Percentiles rank a stretch among this genome's conserved stretches.
Conservation (phyloP, 2,888 invertebrate species). For the Pherbina coryleti region DNA sequence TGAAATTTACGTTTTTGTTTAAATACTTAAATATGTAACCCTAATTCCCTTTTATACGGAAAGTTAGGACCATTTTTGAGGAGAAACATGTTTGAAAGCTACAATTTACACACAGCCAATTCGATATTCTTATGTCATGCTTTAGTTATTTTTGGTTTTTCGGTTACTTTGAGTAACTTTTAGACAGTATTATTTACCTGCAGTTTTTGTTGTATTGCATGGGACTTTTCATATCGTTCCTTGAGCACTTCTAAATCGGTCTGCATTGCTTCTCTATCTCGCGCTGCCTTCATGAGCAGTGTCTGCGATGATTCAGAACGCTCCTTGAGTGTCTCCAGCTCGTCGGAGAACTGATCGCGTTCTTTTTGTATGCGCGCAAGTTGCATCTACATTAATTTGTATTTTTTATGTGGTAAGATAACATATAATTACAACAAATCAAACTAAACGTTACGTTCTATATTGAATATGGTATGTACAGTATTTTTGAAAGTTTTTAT, state of each 20-base stretch:
- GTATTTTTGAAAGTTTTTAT: constrained; percentile 45
- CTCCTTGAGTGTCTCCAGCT: constrained; percentile 85
- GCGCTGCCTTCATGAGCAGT: constrained; percentile 83
- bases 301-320: constrained; percentile 85
- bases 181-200: constrained; percentile 72
- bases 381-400: constrained; percentile 73
- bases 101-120: constrained; percentile 68
- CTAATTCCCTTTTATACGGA: neutral
- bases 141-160: constrained; percentile 48
- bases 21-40: neutral
- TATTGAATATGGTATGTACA: constrained; percentile 43
- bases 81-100: constrained; percentile 51
- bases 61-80: neutral
- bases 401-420: constrained; percentile 48
- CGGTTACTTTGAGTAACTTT: neutral
- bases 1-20: constrained; percentile 7
- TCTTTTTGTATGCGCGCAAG: constrained; percentile 90
- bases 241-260: constrained; percentile 89
- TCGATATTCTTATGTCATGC: constrained; percentile 39
- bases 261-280: constrained; percentile 86
- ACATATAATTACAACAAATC: constrained; percentile 45
- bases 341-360: constrained; percentile 84
- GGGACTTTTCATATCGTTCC: constrained; percentile 90
- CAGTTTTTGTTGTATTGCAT: constrained; percentile 85
- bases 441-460: constrained; percentile 1